Evolutionary conservation across 2,797 vertebrate genomes (phyloP).

Genomic region (Pelodytes ibericus): DNA sequence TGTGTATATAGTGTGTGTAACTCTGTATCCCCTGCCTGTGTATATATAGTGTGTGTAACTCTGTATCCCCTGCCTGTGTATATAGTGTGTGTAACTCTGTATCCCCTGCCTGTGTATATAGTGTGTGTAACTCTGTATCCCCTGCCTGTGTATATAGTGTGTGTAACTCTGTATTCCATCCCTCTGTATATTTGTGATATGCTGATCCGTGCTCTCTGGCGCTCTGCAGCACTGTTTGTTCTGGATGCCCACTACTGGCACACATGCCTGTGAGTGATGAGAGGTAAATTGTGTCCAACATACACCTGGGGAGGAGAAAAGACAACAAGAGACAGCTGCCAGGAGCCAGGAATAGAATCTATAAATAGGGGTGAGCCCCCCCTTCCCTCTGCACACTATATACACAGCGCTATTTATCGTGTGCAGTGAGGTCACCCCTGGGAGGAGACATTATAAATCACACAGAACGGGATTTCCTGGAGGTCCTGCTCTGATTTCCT

Average conservation of each 20-base stretch:
- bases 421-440: conserved; percentile 50
- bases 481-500: conserved; percentile 42
- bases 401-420: conserved; percentile 54
- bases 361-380: conserved; percentile 51
- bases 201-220: conserved; percentile 24
- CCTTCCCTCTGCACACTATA: conserved; percentile 23
- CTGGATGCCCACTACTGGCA: conserved; percentile 48
- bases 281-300: conserved; percentile 54
- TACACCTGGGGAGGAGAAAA: conserved; percentile 52
- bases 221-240: conserved; percentile 40
- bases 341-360: conserved; percentile 56
- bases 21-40: background rate
- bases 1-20: no score
- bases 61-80: conserved; percentile 25
- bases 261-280: conserved; percentile 51
- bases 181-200: conserved; percentile 32
- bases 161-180: background rate
- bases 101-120: background rate
- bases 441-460: conserved; percentile 48
- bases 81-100: conserved; percentile 10
- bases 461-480: conserved; percentile 53
- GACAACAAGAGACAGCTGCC: conserved; percentile 43
- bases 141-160: background rate
- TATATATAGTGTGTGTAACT: background rate
- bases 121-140: conserved; percentile 24